phyloP scores from a whole-genome alignment of 92 coral and sea anemone genomes.

The Montipora capitata region DNA sequence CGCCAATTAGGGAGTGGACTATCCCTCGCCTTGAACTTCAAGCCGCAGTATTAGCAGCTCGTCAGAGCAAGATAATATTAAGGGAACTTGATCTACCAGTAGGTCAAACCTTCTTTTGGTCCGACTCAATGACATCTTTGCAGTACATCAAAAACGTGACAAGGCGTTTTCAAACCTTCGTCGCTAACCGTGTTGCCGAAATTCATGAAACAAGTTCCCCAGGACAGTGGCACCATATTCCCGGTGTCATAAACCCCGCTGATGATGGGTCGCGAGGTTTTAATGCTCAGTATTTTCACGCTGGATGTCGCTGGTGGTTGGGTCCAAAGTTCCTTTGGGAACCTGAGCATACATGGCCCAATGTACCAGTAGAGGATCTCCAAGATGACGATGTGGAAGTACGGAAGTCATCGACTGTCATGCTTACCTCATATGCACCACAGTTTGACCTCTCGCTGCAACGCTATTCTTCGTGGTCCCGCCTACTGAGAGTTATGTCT shows the following conservation, averaged over 20 bases:
- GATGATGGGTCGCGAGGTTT: conserved; percentile 79
- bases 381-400: conserved; percentile 57
- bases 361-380: conserved; percentile 15
- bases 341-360: conserved; percentile 56
- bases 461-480: conserved; percentile 70
- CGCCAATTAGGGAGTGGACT: conserved; percentile 53
- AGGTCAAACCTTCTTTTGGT: conserved; percentile 52
- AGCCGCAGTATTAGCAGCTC: conserved; percentile 39
- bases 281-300: conserved; percentile 20
- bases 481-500: conserved; percentile 66
- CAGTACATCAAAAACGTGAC: conserved; percentile 72
- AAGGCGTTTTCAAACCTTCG: conserved; percentile 72
- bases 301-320: conserved; percentile 21
- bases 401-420: conserved; percentile 10
- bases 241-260: conserved; percentile 71
- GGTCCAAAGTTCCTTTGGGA: conserved; percentile 70
- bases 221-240: conserved; percentile 69
- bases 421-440: neutral
- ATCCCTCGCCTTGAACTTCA: conserved; percentile 52
- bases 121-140: conserved; percentile 69
- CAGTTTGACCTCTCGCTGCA: conserved; percentile 23
- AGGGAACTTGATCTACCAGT: conserved; percentile 56
- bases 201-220: conserved; percentile 63
- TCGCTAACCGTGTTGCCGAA: conserved; percentile 59
- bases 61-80: conserved; percentile 13